Evolutionary conservation across 2,113 vertebrate species (phyloP).

Genomic region (Myanophis thanlyinensis): DNA sequence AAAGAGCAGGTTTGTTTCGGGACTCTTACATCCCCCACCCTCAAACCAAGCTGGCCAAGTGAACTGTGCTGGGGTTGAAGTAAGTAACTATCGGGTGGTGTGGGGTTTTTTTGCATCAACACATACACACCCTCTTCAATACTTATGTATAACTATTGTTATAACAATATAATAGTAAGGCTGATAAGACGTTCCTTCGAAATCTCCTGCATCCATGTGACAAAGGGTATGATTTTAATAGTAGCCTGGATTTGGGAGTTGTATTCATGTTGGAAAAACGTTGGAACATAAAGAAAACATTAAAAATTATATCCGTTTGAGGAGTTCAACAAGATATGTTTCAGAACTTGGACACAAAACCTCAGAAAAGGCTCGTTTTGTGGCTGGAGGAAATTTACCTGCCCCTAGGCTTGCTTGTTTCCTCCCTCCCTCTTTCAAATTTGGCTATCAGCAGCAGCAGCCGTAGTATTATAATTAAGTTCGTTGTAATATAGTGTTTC

Average conservation of each 20-base stretch:
- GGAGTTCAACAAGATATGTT: constrained; percentile 47
- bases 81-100: too few relatives aligned
- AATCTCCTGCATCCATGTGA: background rate
- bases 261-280: background rate
- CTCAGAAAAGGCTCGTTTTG: constrained; percentile 56
- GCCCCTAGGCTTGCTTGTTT: constrained; percentile 25
- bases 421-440: background rate
- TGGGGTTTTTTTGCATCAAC: background rate
- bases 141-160: too few relatives aligned
- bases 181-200: background rate
- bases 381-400: constrained; percentile 53
- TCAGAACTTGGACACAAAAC: constrained; percentile 45
- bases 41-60: too few relatives aligned
- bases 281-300: constrained; percentile 14
- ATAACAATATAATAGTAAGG: too few relatives aligned
- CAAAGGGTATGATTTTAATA: background rate
- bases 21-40: too few relatives aligned
- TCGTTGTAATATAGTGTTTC: constrained; percentile 29
- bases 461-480: background rate
- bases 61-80: background rate
- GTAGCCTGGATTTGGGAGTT: background rate
- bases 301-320: constrained; percentile 42
- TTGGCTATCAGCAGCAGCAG: background rate
- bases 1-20: background rate
- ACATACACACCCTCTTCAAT: background rate